A percentile compares a stretch with the other conserved stretches of the same genome.
These are phyloP conservation scores for Camelus dromedarius DNA, from an alignment of 2,113 vertebrate species.

Conservation along the genomic window DNA sequence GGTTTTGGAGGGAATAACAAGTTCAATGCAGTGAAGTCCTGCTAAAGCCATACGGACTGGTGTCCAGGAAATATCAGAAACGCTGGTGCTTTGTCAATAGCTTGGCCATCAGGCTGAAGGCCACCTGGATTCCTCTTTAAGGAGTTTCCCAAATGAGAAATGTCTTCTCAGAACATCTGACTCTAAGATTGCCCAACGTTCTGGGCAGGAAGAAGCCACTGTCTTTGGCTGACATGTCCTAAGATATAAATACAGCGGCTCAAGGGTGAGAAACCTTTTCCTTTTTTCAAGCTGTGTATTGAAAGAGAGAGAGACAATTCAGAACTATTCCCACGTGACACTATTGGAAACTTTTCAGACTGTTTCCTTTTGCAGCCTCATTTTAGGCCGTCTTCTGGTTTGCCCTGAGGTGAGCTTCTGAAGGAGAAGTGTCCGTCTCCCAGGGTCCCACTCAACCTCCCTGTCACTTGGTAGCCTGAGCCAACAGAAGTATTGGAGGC, in stretches of 20 bases:
- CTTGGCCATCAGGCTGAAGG: conserved; percentile 5
- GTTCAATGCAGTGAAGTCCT: conserved; percentile 52
- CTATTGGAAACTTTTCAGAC: neutral
- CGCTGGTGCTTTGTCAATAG: conserved; percentile 25
- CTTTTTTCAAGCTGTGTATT: neutral
- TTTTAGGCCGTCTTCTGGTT: neutral
- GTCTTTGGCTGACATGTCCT: neutral
- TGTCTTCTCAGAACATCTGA: conserved; percentile 24
- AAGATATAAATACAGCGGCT: conserved; percentile 16
- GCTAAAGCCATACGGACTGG: conserved; percentile 47
- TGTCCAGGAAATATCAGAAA: conserved; percentile 66
- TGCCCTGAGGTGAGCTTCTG: neutral
- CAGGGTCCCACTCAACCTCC: neutral
- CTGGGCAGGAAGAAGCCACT: neutral
- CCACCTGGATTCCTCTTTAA: conserved; percentile 68
- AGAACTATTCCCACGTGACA: neutral
- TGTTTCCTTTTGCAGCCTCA: neutral
- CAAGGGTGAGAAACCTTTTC: neutral
- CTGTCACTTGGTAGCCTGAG: too few species aligned
- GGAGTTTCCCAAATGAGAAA: conserved; percentile 28
- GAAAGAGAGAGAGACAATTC: neutral
- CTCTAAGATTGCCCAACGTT: neutral
- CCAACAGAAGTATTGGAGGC: neutral
- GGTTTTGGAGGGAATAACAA: conserved; percentile 73
- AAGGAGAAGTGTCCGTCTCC: neutral